Conservation (phyloP, 2,113 vertebrate genomes). For the Choloepus hoffmanni region DNA sequence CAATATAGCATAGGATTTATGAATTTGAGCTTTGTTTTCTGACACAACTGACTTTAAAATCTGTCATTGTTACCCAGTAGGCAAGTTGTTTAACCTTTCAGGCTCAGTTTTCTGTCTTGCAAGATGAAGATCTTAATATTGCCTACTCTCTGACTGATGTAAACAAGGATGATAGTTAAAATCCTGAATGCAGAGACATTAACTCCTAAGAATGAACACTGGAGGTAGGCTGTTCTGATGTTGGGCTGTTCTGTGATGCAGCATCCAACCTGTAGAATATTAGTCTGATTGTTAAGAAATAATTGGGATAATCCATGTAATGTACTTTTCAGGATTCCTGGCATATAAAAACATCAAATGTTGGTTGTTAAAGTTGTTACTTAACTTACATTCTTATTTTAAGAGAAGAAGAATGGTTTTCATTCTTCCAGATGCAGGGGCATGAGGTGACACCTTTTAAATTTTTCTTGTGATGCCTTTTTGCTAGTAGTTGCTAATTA, state of each 20-base stretch:
- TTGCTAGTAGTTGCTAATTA: neutral
- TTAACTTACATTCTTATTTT: neutral
- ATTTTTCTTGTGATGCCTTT: neutral
- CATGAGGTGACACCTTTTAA: neutral
- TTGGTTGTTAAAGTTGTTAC: neutral
- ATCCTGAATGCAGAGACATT: neutral
- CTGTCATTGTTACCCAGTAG: neutral
- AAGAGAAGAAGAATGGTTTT: neutral
- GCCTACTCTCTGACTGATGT: neutral
- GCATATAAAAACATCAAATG: neutral
- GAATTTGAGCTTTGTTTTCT: neutral
- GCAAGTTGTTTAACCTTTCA: neutral
- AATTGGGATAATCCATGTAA: neutral
- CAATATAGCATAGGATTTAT: neutral
- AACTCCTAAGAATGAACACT: neutral
- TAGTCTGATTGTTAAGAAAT: neutral
- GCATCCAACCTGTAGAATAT: neutral
- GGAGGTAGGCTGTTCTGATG: neutral
- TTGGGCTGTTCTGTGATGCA: neutral
- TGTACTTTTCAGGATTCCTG: neutral
- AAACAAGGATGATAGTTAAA: constrained; percentile 2
- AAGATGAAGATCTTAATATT: neutral
- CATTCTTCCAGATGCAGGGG: neutral
- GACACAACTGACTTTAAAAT: neutral
- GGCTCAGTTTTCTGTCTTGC: neutral